Percentiles rank a stretch among this genome's conserved stretches.
Conservation (phyloP, 92 coral and sea anemone genomes). For the Epizoanthus rinbou region DNA sequence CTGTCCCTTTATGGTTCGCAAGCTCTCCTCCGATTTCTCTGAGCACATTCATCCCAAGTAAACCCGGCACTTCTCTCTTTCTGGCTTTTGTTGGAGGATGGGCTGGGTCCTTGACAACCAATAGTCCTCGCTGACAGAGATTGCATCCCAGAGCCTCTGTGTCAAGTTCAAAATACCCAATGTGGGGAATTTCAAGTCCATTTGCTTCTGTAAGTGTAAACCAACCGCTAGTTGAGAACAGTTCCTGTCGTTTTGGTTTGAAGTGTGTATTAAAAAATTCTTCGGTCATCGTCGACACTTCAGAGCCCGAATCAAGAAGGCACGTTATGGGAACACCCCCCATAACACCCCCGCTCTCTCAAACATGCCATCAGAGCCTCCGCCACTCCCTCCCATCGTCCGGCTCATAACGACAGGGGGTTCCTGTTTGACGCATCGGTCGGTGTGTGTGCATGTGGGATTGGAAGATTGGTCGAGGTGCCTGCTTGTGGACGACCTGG, state of each 20-base stretch:
- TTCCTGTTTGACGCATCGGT: conserved; percentile 37
- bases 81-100: conserved; percentile 46
- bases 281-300: conserved; percentile 68
- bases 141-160: conserved; percentile 56
- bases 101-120: conserved; percentile 62
- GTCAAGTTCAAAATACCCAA: conserved; percentile 57
- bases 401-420: conserved; percentile 49
- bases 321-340: conserved; percentile 50
- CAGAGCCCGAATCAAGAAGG: conserved; percentile 66
- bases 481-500: not conserved
- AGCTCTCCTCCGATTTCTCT: conserved; percentile 17
- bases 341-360: conserved; percentile 50
- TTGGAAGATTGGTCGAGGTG: not conserved
- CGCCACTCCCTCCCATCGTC: conserved; percentile 42
- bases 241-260: conserved; percentile 56
- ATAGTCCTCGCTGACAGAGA: conserved; percentile 56
- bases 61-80: conserved; percentile 61
- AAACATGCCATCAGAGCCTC: conserved; percentile 45
- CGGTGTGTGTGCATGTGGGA: not conserved
- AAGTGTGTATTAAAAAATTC: conserved; percentile 59
- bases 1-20: conserved; percentile 13
- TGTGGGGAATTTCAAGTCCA: conserved; percentile 60
- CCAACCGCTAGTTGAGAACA: conserved; percentile 64
- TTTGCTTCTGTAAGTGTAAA: conserved; percentile 63
- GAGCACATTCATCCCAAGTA: conserved; percentile 76